phyloP scores from a whole-genome alignment of 1,140 invertebrate species.

The Apis mellifera region DNA sequence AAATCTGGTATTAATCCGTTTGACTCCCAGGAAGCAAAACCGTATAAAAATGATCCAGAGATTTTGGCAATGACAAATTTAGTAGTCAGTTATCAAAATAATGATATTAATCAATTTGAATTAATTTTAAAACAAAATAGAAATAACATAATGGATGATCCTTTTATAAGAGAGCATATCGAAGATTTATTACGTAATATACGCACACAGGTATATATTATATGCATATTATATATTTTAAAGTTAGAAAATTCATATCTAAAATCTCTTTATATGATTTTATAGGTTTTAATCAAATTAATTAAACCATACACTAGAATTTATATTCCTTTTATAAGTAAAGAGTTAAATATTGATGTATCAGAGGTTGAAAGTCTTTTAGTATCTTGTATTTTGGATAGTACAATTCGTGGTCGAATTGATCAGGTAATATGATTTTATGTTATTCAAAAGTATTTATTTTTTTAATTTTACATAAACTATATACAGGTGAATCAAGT shows the following conservation, averaged over 20 bases:
- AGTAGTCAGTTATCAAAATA: conserved; percentile 99
- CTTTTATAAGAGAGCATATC: conserved; percentile 99
- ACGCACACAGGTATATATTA: conserved; percentile 89
- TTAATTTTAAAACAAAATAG: conserved; percentile 97
- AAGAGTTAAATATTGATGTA: conserved; percentile 97
- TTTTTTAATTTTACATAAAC: background rate
- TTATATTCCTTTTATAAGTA: conserved; percentile 98
- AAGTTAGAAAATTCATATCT: background rate
- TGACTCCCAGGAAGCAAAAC: conserved; percentile 99
- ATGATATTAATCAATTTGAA: conserved; percentile 99
- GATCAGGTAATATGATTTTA: conserved; percentile 87
- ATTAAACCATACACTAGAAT: conserved; percentile 99
- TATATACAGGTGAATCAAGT: conserved; percentile 91
- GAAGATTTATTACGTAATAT: conserved; percentile 99
- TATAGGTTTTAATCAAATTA: conserved; percentile 95
- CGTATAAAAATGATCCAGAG: conserved; percentile 99
- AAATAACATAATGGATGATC: conserved; percentile 99
- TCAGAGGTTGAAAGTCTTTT: conserved; percentile 98
- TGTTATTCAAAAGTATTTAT: background rate
- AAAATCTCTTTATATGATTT: conserved; percentile 2
- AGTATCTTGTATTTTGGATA: conserved; percentile 99
- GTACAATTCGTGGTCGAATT: conserved; percentile 97
- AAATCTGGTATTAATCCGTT: conserved; percentile 99
- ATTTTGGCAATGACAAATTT: conserved; percentile 99
- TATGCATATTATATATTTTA: background rate